Percentiles rank a stretch among this genome's conserved stretches.
These are phyloP conservation scores for Lasioglossum zephyrum DNA, from an alignment of 2,888 invertebrate genomes.

Conservation along the genomic window DNA sequence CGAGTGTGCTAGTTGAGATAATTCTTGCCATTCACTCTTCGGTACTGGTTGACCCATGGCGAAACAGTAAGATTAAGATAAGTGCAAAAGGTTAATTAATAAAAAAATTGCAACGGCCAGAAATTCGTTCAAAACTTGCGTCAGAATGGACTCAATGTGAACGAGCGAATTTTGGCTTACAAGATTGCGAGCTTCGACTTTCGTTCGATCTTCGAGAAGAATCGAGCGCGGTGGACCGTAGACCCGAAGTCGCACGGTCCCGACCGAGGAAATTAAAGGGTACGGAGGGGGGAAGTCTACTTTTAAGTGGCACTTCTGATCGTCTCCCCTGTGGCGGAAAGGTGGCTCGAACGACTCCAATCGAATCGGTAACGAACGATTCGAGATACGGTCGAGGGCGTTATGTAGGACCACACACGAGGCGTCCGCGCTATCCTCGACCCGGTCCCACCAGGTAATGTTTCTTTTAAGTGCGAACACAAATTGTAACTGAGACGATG, in stretches of 20 bases:
- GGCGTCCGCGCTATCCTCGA: slow-evolving; percentile 74
- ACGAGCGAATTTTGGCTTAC: not conserved
- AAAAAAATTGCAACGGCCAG: not conserved
- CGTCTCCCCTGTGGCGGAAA: slow-evolving; percentile 35
- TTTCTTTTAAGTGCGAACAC: slow-evolving; percentile 84
- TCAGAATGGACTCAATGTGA: not conserved
- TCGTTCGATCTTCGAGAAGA: not conserved
- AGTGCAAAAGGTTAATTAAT: not conserved
- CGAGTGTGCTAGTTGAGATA: not conserved
- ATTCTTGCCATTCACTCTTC: too few relatives aligned
- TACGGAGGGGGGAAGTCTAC: slow-evolving; percentile 51
- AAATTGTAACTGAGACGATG: slow-evolving; percentile 84
- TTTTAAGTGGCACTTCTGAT: slow-evolving; percentile 67
- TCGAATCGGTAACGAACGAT: slow-evolving; percentile 83
- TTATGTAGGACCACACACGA: slow-evolving; percentile 81
- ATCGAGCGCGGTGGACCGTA: not conserved
- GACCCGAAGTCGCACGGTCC: not conserved
- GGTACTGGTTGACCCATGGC: too few relatives aligned
- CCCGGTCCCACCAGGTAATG: slow-evolving; percentile 80
- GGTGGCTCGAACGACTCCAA: slow-evolving; percentile 70
- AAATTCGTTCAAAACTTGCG: not conserved
- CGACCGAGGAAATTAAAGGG: slow-evolving; percentile 20
- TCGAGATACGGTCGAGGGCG: slow-evolving; percentile 79
- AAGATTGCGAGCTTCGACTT: not conserved
- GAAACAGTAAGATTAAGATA: too few relatives aligned